These are phyloP conservation scores for Stegophylla sp. DNA, from an alignment of 2,888 invertebrate species.

Conservation along the genomic window DNA sequence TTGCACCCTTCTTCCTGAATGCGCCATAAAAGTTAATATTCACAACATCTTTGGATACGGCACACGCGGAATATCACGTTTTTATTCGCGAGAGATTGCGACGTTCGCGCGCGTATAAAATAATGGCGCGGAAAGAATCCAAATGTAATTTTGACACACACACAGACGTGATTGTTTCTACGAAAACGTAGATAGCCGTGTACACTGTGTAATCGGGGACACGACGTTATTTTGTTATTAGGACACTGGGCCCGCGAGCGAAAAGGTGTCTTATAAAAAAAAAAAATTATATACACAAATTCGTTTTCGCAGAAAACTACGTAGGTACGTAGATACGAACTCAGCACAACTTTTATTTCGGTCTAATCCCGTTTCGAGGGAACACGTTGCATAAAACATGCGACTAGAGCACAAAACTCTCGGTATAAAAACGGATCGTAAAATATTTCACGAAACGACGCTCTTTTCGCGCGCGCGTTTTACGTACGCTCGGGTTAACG, in stretches of 20 bases:
- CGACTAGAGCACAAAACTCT: constrained; percentile 4
- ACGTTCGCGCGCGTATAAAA: not conserved
- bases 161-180: constrained; percentile 18
- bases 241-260: not conserved
- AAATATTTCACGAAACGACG: constrained; percentile 1
- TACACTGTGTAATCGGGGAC: too few relatives aligned
- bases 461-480: too few relatives aligned
- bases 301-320: constrained; percentile 1
- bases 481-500: not conserved
- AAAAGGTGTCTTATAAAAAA: not conserved
- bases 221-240: too few relatives aligned
- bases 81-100: too few relatives aligned
- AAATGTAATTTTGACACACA: constrained; percentile 29
- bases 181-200: not conserved
- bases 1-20: too few relatives aligned
- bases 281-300: not conserved
- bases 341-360: not conserved
- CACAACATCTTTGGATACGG: too few relatives aligned
- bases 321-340: not conserved
- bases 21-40: too few relatives aligned
- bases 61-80: too few relatives aligned
- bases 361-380: not conserved
- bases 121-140: not conserved
- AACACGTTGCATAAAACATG: constrained; percentile 19
- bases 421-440: constrained; percentile 22